Evolutionary conservation across 2,797 vertebrate genomes (phyloP).

Genomic region (Hippopotamyrus pictus): DNA sequence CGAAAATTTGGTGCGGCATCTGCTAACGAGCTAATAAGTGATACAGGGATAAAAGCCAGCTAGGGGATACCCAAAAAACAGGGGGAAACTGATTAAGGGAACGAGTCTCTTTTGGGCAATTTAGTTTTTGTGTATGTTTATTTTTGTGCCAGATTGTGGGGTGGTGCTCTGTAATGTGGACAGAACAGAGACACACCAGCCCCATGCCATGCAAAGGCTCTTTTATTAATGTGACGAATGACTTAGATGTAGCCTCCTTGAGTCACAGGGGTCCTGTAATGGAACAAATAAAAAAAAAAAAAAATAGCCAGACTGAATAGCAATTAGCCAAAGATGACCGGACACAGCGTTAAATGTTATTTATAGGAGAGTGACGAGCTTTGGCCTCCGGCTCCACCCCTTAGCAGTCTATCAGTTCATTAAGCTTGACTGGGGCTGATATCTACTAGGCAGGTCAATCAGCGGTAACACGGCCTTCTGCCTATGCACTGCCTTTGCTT

Average conservation of each 20-base stretch:
- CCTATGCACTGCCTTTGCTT: not conserved
- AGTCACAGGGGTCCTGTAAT: not conserved
- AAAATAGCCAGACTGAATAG: not conserved
- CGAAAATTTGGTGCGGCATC: not conserved
- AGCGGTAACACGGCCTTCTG: not conserved
- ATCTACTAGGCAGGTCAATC: not conserved
- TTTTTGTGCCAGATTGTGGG: not conserved
- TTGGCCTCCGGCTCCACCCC: not conserved
- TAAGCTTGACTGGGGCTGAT: not conserved
- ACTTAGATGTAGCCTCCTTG: not conserved
- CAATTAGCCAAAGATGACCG: not conserved
- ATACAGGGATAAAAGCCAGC: slow-evolving; percentile 7
- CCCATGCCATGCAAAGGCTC: not conserved
- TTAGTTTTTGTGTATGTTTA: slow-evolving; percentile 1
- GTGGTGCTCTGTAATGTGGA: not conserved
- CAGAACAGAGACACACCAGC: not conserved
- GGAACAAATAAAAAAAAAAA: not conserved
- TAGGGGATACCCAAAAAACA: not conserved
- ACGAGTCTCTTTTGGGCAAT: slow-evolving; percentile 1
- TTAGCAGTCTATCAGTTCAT: not conserved
- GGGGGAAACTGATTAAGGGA: not conserved
- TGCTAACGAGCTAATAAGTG: slow-evolving; percentile 11
- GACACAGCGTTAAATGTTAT: not conserved
- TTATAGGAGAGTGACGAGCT: not conserved
- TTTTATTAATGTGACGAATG: not conserved